phyloP scores from a whole-genome alignment of 2,888 invertebrate species.

The Scrobipalpa atriplicella region DNA sequence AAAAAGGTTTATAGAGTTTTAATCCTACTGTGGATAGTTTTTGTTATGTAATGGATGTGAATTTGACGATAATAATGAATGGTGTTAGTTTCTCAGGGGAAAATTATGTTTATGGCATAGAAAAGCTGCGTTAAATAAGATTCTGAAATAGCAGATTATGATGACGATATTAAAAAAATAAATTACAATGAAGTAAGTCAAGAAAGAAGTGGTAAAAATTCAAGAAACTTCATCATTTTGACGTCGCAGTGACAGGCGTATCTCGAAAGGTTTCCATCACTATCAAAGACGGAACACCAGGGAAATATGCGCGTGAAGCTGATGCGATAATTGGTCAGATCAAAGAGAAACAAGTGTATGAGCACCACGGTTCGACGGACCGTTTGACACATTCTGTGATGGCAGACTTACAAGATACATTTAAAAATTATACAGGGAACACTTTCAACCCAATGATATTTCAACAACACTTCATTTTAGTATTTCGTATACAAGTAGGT shows the following conservation, averaged over 20 bases:
- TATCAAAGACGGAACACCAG: constrained; percentile 51
- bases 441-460: neutral
- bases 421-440: neutral
- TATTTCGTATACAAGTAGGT: too few species aligned
- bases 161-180: neutral
- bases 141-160: constrained; percentile 12
- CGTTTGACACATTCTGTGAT: constrained; percentile 4
- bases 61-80: constrained; percentile 26
- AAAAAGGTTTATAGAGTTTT: constrained; percentile 29
- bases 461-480: too few species aligned
- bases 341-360: constrained; percentile 55
- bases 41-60: constrained; percentile 30
- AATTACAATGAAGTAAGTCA: neutral
- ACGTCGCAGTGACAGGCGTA: constrained; percentile 3
- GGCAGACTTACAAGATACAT: constrained; percentile 10
- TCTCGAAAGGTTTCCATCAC: constrained; percentile 5
- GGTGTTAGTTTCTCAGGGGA: constrained; percentile 30
- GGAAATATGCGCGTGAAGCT: constrained; percentile 53
- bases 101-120: constrained; percentile 1
- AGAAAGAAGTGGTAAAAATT: neutral
- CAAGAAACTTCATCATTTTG: neutral
- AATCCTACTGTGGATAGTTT: constrained; percentile 27
- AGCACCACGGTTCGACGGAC: constrained; percentile 5
- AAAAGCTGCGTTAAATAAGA: neutral
- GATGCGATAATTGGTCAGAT: constrained; percentile 69